Conservation (phyloP, 2,797 vertebrate species). For the Mastacembelus armatus region DNA sequence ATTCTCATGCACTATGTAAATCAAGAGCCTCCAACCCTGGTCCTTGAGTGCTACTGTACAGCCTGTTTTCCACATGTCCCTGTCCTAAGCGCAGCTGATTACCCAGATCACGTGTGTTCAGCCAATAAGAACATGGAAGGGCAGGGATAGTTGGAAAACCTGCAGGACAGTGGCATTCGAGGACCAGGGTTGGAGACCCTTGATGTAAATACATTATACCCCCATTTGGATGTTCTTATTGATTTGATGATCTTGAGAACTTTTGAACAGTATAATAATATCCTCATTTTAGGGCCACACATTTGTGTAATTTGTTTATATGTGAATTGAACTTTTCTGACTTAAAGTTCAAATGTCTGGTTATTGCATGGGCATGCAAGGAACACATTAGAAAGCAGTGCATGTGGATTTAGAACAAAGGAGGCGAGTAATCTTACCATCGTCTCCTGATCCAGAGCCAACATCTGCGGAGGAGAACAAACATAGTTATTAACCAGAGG, state of each 20-base stretch:
- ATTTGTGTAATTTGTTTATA: too few relatives aligned
- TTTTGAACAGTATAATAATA: background rate
- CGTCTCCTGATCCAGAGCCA: constrained; percentile 96
- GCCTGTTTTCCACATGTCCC: too few relatives aligned
- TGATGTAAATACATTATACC: background rate
- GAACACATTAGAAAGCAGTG: constrained; percentile 28
- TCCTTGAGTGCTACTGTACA: too few relatives aligned
- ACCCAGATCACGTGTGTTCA: too few relatives aligned
- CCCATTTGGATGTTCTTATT: too few relatives aligned
- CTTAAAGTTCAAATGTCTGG: background rate
- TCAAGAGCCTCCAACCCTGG: too few relatives aligned
- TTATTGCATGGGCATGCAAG: background rate
- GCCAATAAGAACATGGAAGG: too few relatives aligned
- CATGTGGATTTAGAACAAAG: constrained; percentile 29
- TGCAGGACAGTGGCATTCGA: too few relatives aligned
- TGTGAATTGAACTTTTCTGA: background rate
- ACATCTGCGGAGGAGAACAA: constrained; percentile 88
- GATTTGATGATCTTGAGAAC: background rate
- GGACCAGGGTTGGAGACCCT: too few relatives aligned
- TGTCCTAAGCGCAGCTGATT: too few relatives aligned
- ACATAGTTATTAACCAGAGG: constrained; percentile 67
- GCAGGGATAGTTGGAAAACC: too few relatives aligned
- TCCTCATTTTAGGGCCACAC: background rate
- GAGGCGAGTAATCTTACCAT: constrained; percentile 88
- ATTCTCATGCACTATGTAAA: too few relatives aligned